Conservation (phyloP, 2,797 vertebrate genomes). For the Sebastolobus altivelis region DNA sequence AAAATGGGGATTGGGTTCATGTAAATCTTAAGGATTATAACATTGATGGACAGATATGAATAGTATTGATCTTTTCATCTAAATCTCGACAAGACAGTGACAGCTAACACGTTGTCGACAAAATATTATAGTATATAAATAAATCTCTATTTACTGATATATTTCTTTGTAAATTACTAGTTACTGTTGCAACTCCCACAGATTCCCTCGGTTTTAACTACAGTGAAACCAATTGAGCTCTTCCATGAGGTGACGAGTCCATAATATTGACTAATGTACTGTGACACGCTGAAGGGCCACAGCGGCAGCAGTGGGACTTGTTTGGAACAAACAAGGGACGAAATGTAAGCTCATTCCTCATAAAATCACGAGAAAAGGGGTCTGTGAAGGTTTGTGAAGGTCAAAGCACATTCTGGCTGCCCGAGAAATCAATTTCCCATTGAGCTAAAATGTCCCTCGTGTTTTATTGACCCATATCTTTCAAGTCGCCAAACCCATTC, state of each 20-base stretch:
- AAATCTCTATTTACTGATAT: not conserved
- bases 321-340: conserved; percentile 54
- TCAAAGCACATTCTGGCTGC: conserved; percentile 65
- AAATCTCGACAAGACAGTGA: not conserved
- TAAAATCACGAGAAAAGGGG: conserved; percentile 60
- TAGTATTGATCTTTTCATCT: not conserved
- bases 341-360: conserved; percentile 53
- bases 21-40: not conserved
- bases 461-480: conserved; percentile 84
- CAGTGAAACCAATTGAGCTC: conserved; percentile 23
- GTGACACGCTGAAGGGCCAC: conserved; percentile 33
- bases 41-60: not conserved
- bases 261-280: conserved; percentile 49
- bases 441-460: conserved; percentile 73
- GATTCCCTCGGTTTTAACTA: conserved; percentile 15
- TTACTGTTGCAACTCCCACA: not conserved
- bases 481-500: conserved; percentile 72
- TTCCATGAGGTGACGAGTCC: conserved; percentile 34
- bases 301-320: conserved; percentile 21
- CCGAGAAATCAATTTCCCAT: conserved; percentile 82
- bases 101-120: not conserved
- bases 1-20: not conserved
- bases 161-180: not conserved
- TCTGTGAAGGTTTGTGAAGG: conserved; percentile 70
- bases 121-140: not conserved